These are phyloP conservation scores for Hypanus sabinus DNA, from an alignment of 2,113 vertebrate species.

Conservation along the genomic window DNA sequence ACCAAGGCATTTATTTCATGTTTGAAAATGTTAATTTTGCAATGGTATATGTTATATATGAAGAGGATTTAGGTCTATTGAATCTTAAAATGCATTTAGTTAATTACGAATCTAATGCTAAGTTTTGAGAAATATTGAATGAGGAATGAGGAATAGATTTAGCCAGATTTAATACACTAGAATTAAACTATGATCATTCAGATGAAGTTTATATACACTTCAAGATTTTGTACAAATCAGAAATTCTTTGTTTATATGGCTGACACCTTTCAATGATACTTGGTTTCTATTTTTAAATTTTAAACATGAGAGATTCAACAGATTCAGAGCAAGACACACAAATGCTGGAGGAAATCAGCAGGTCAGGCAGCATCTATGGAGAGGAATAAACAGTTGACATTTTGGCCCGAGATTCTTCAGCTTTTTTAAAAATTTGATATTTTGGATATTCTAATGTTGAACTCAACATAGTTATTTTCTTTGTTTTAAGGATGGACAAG, in stretches of 20 bases:
- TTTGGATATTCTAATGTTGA: background rate
- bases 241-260: background rate
- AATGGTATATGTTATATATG: background rate
- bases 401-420: too few relatives aligned
- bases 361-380: too few relatives aligned
- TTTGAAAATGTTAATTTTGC: conserved; percentile 15
- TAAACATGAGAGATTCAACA: too few relatives aligned
- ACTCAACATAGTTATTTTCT: background rate
- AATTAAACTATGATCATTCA: background rate
- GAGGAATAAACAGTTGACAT: too few relatives aligned
- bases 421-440: background rate
- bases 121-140: background rate
- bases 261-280: background rate
- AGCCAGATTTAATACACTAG: background rate
- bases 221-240: background rate
- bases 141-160: background rate
- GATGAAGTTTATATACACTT: background rate
- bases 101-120: background rate
- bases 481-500: background rate
- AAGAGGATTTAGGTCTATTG: background rate
- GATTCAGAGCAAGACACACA: too few relatives aligned
- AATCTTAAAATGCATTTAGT: background rate
- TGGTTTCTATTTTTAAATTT: background rate
- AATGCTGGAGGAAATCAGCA: too few relatives aligned
- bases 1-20: background rate